These are phyloP conservation scores for Lasius platythorax DNA, from an alignment of 2,888 invertebrate genomes.

Conservation along the genomic window DNA sequence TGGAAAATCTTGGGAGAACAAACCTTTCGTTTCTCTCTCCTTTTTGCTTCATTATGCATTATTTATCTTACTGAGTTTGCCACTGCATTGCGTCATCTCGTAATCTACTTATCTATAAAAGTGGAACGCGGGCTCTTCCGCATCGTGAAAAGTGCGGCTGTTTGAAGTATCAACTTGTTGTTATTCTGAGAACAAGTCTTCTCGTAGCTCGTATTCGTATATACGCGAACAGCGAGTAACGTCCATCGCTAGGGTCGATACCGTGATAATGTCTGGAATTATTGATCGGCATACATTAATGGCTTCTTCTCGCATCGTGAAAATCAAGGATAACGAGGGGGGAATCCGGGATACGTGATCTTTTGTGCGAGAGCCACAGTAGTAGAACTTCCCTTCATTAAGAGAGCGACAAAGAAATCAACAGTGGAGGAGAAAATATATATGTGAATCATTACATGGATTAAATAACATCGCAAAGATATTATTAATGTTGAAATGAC, in stretches of 20 bases:
- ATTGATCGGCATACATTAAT: slow-evolving; percentile 73
- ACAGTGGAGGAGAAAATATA: slow-evolving; percentile 25
- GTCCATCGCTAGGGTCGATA: slow-evolving; percentile 36
- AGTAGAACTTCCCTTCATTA: slow-evolving; percentile 60
- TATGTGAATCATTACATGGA: slow-evolving; percentile 58
- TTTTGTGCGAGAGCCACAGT: slow-evolving; percentile 55
- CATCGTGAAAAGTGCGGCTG: slow-evolving; percentile 43
- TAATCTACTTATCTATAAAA: slow-evolving; percentile 55
- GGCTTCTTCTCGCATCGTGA: slow-evolving; percentile 69
- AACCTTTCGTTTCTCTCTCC: slow-evolving; percentile 35
- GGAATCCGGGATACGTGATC: slow-evolving; percentile 63
- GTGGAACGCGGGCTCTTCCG: slow-evolving; percentile 34
- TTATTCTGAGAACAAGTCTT: slow-evolving; percentile 8
- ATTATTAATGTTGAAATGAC: not conserved
- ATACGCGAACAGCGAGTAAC: slow-evolving; percentile 24
- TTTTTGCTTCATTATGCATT: slow-evolving; percentile 54
- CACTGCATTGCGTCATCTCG: slow-evolving; percentile 53
- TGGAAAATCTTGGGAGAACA: slow-evolving; percentile 37
- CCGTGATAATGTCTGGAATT: slow-evolving; percentile 56
- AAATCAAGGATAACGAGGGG: slow-evolving; percentile 68
- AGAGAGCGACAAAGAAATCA: slow-evolving; percentile 47
- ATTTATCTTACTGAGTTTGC: slow-evolving; percentile 55
- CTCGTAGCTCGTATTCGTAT: slow-evolving; percentile 13
- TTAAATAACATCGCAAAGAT: not conserved
- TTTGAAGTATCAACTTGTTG: slow-evolving; percentile 52